Evolutionary conservation across 2,888 invertebrate species (phyloP).

Genomic region (Drosophila testacea): DNA sequence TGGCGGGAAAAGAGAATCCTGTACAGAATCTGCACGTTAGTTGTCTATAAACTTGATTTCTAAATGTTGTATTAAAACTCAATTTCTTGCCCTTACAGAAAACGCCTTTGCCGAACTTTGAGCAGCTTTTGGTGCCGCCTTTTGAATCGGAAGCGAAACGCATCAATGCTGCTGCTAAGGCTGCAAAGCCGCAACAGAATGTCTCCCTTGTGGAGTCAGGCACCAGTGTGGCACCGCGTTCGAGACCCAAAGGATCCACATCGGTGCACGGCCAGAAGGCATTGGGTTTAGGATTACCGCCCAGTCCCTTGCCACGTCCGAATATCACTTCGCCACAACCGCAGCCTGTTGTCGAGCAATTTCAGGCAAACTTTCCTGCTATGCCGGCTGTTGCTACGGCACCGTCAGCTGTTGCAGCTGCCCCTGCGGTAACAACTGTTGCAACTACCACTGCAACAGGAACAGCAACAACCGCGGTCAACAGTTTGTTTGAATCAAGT

Average conservation of each 20-base stretch:
- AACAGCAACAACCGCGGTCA: slow-evolving; percentile 82
- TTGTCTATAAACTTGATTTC: slow-evolving; percentile 34
- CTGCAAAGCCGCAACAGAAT: slow-evolving; percentile 84
- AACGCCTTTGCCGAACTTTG: slow-evolving; percentile 88
- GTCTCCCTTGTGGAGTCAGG: slow-evolving; percentile 87
- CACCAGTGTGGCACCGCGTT: slow-evolving; percentile 93
- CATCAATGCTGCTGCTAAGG: slow-evolving; percentile 76
- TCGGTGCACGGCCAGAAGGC: slow-evolving; percentile 84
- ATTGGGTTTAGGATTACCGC: slow-evolving; percentile 86
- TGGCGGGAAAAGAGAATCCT: slow-evolving; percentile 90
- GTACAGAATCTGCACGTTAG: slow-evolving; percentile 92
- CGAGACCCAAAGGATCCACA: slow-evolving; percentile 90
- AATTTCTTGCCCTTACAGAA: slow-evolving; percentile 86
- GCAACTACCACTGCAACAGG: slow-evolving; percentile 34
- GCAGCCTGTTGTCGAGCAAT: slow-evolving; percentile 84
- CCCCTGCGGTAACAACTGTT: slow-evolving; percentile 85
- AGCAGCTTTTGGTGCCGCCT: slow-evolving; percentile 88
- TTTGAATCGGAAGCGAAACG: slow-evolving; percentile 90
- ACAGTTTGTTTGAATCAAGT: slow-evolving; percentile 88
- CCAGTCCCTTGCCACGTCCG: slow-evolving; percentile 86
- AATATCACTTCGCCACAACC: slow-evolving; percentile 85
- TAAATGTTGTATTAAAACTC: not conserved
- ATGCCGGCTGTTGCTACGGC: slow-evolving; percentile 59
- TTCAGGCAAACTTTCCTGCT: slow-evolving; percentile 84
- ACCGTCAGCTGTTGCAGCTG: slow-evolving; percentile 22